Evolutionary conservation across 2,113 vertebrate species (phyloP).

Genomic region (Callipepla squamata): DNA sequence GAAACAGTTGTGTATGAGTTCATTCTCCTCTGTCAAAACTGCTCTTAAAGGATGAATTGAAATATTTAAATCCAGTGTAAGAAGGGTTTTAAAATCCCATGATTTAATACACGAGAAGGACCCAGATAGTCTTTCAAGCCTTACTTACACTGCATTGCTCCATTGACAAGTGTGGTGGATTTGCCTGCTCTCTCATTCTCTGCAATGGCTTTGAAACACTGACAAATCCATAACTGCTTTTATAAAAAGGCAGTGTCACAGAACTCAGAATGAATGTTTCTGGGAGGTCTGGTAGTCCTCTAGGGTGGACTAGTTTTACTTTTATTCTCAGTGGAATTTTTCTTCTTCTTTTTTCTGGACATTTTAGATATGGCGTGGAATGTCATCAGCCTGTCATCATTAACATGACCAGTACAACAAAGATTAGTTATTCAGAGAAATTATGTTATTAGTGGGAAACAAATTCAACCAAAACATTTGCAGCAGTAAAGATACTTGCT

Average conservation of each 20-base stretch:
- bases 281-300: neutral
- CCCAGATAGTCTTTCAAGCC: neutral
- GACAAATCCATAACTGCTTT: neutral
- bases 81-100: neutral
- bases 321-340: neutral
- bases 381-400: neutral
- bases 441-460: neutral
- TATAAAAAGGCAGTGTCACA: neutral
- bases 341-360: neutral
- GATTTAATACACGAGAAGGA: neutral
- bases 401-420: neutral
- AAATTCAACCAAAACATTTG: neutral
- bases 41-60: neutral
- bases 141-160: rapidly evolving
- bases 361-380: neutral
- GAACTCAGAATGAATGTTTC: neutral
- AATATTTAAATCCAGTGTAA: neutral
- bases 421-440: neutral
- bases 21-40: neutral
- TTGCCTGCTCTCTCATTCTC: neutral
- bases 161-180: neutral
- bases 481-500: neutral
- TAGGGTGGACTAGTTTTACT: neutral
- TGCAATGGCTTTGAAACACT: neutral
- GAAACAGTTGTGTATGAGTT: rapidly evolving